Base-by-base conservation (phyloP, 2,797 vertebrate species). In the Psittacula derbiana region DNA sequence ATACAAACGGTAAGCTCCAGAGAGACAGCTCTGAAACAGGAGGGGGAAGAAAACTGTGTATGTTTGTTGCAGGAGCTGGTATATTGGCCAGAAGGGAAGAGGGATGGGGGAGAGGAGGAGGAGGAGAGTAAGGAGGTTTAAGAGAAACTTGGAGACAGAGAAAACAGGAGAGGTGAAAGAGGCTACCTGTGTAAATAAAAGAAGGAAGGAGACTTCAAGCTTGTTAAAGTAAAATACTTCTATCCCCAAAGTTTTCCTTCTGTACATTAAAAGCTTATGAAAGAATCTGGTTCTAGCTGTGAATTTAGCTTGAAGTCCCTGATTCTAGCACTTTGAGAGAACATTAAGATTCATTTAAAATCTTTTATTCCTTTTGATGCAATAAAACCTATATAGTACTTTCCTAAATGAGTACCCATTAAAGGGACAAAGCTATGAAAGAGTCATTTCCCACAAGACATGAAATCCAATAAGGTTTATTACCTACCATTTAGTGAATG, bases 401-500 rank as follows among this genome's bases (percentile, higher is more conserved):
- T 95, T 93, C 44, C 60, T 88, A 96, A 96, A 93, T 88, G 92
- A 95, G 92, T 75, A 88, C 61, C 93, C 86, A 95, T 97, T 96
- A 94, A 96, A 81, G 65, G 76, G 90, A 83, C 76, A 93, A 88
- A 81, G 86, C 81, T 90, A 90, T 95, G 97, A 95, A 96, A 96
- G 96, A 70, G 66, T 58, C 5, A 43, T 96, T 97, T 98, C 84
- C 90, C 72, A 90, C 78, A 87, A 96, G 95, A 80, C 81, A 93
- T 87, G 89, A 97, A 97, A 97, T 97, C 94, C 84, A 96, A 6
- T 96, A 93, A 96, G 92, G 95, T 96, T 96, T 97, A 98, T 97
- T 95, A 87, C 82, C 60, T 91, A 81, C 62, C 82, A 67, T 95
- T 91, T 79, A 86, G 86, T 84, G 84, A 97, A 96, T 93, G 93